Evolutionary conservation across 1,140 invertebrate species (phyloP), one percentile per base, ranked within the genome.

Genomic region (Drosophila triauraria): DNA sequence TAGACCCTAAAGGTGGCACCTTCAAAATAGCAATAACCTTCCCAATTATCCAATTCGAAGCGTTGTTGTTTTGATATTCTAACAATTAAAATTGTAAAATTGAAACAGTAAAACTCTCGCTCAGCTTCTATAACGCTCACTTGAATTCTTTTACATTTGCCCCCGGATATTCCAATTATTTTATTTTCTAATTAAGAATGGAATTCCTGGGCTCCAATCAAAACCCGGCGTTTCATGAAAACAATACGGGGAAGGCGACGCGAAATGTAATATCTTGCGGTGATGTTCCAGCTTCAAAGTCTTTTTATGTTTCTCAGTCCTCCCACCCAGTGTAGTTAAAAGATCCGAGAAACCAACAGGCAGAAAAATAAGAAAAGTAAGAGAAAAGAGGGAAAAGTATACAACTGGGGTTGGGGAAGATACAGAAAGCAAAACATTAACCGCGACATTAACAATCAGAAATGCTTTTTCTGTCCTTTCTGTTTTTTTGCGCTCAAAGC

Each of bases 391-490:
- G 42, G 43, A 38, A 64, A 40, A 60, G 51, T 61, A 35, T 27
- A 53, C 38, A 38, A 48, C 7, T 23, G 15, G 61, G 23, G 32
- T 35, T 10, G 9, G 40, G 17, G 35, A 43, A 46, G 53, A 65
- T 35, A 54, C 43, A 46, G 47, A 77, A 68, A 72, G 47, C 53
- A 60, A 75, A 78, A 61, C 64, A 82, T 75, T 78, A 78, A 71
- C 64, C 75, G 65, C 75, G 70, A 68, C 75, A 86, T 86, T 82
- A 87, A 86, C 79, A 87, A 87, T 87, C 83, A 87, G 57, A 53
- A 82, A 85, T 71, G 69, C 57, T 78, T 64, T 79, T 47, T 61
- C 27, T 60, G 75, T 70, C 48, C 38, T 46, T 61, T 46, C 30
- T 9, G 30, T 51, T 15, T 63, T 47, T 61, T 59, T 76, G 30